These are phyloP conservation scores for Drosophila ananassae DNA, from an alignment of 1,140 invertebrate genomes.

Conservation along the genomic window DNA sequence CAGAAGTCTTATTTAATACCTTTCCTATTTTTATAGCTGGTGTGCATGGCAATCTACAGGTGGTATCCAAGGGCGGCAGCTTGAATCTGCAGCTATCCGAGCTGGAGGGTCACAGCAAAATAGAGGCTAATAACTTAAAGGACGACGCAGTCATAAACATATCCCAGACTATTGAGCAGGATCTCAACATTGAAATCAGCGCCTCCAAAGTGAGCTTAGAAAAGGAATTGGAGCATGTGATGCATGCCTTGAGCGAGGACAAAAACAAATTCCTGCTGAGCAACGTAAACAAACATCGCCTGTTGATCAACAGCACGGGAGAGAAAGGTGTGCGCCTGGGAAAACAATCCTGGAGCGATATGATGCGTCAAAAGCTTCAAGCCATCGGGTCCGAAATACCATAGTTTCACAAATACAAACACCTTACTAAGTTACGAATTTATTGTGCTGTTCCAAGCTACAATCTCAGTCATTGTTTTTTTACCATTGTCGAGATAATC, in stretches of 20 bases:
- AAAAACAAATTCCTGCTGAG: constrained; percentile 49
- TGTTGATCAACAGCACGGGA: constrained; percentile 41
- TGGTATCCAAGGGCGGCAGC: constrained; percentile 65
- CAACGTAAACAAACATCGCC: constrained; percentile 35
- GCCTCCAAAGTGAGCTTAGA: constrained; percentile 59
- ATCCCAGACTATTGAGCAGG: constrained; percentile 71
- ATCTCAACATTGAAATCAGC: constrained; percentile 51
- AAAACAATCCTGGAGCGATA: constrained; percentile 76
- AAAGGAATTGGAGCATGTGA: constrained; percentile 55
- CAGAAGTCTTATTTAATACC: neutral
- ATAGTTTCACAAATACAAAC: neutral
- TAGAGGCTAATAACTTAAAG: constrained; percentile 51
- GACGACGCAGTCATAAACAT: constrained; percentile 70
- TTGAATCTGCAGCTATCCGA: constrained; percentile 77
- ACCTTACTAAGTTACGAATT: constrained; percentile 47
- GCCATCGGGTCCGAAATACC: neutral
- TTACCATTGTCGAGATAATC: constrained; percentile 35
- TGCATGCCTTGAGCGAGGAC: constrained; percentile 35
- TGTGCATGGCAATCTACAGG: constrained; percentile 72
- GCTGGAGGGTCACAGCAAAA: constrained; percentile 59
- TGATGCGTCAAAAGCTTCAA: constrained; percentile 48
- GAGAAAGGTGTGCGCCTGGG: constrained; percentile 67
- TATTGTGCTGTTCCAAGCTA: constrained; percentile 60
- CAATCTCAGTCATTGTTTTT: constrained; percentile 70
- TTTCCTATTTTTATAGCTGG: constrained; percentile 50